Percentiles rank a stretch among this genome's conserved stretches.
Evolutionary conservation across 2,888 invertebrate species (phyloP).

Genomic region (Ctenicera cuprea): DNA sequence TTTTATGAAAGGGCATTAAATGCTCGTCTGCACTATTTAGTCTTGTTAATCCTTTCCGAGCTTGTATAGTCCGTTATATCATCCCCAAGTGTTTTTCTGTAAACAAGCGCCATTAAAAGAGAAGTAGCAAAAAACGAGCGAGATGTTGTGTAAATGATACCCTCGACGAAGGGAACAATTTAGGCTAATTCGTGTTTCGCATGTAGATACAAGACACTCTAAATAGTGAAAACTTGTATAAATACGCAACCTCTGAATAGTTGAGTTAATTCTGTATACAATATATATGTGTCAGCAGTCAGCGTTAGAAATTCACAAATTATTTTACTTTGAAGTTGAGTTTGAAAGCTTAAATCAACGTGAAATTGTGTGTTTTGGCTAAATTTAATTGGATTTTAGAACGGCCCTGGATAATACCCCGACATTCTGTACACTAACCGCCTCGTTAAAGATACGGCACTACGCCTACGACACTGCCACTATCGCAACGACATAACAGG

Average conservation of each 20-base stretch:
- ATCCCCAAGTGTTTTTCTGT: not conserved
- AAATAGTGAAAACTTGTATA: not conserved
- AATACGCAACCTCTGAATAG: not conserved
- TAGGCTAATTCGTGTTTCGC: conserved; percentile 10
- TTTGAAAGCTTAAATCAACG: not conserved
- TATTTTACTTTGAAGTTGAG: no score
- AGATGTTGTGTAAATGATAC: not conserved
- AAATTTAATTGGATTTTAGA: no score
- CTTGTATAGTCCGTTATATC: not conserved
- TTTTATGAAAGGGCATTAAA: conserved; percentile 20
- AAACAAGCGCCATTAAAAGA: conserved; percentile 1
- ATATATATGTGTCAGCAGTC: not conserved
- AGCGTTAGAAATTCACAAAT: not conserved
- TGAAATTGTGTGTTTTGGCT: not conserved
- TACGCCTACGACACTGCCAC: no score
- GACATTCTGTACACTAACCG: no score
- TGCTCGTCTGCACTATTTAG: not conserved
- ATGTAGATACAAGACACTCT: not conserved
- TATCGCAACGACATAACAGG: no score
- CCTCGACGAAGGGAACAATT: not conserved
- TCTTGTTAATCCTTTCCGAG: conserved; percentile 17
- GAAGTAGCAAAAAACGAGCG: not conserved
- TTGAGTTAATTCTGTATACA: not conserved
- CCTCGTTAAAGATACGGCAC: no score
- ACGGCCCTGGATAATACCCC: no score